Evolutionary conservation across 2,113 vertebrate genomes (phyloP).

Genomic region (Odontophorus gujanensis): DNA sequence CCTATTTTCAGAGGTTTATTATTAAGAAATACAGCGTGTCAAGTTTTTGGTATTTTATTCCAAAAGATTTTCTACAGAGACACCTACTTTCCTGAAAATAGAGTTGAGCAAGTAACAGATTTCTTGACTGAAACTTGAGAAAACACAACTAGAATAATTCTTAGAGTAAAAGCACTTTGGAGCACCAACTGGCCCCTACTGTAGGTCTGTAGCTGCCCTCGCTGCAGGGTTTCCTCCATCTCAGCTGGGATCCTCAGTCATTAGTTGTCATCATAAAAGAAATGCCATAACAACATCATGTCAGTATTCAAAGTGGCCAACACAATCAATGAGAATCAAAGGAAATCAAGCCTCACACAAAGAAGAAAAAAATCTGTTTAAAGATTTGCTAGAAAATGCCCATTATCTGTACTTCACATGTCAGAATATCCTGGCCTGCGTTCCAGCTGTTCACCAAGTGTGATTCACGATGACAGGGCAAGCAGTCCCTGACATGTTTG

Average conservation of each 20-base stretch:
- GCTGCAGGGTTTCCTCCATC: neutral
- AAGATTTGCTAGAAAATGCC: neutral
- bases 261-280: neutral
- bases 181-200: neutral
- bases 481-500: neutral
- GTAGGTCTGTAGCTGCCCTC: neutral
- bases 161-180: neutral
- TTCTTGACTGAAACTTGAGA: neutral
- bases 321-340: neutral
- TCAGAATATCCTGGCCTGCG: neutral
- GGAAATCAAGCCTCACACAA: neutral
- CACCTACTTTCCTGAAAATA: neutral
- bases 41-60: neutral
- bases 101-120: neutral
- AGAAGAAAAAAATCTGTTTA: neutral
- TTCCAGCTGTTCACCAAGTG: neutral
- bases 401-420: neutral
- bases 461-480: neutral
- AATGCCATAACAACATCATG: neutral
- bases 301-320: neutral
- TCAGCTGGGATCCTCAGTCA: constrained; percentile 15
- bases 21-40: neutral
- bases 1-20: neutral
- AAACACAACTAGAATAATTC: neutral
- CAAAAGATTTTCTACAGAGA: neutral